These are phyloP conservation scores for Scaptomyza cyrtandrae DNA, from an alignment of 2,888 invertebrate species.

Conservation along the genomic window DNA sequence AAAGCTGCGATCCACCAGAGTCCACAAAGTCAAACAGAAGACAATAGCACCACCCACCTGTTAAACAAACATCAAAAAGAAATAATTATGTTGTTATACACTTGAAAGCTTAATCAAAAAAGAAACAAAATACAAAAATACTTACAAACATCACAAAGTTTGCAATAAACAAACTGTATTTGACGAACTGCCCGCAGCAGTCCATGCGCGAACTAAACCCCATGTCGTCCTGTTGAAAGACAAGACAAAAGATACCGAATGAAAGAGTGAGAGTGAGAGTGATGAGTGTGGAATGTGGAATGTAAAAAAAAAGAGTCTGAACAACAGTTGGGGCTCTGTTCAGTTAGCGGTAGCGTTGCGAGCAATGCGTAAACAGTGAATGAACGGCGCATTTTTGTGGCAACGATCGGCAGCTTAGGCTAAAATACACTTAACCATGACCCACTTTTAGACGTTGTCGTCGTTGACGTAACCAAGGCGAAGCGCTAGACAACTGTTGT, in stretches of 20 bases:
- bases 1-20: slow-evolving; percentile 92
- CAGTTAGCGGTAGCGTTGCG: slow-evolving; percentile 31
- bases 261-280: slow-evolving; percentile 1
- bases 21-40: slow-evolving; percentile 93
- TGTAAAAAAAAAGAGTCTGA: slow-evolving; percentile 11
- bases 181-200: slow-evolving; percentile 94
- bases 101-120: background rate
- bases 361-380: slow-evolving; percentile 50
- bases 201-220: slow-evolving; percentile 93
- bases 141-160: slow-evolving; percentile 95
- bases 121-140: no score
- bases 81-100: background rate
- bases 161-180: slow-evolving; percentile 92
- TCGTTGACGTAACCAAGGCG: slow-evolving; percentile 41
- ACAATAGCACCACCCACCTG: slow-evolving; percentile 92
- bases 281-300: no score
- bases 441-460: slow-evolving; percentile 56
- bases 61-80: background rate
- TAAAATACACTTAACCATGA: slow-evolving; percentile 76
- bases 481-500: slow-evolving; percentile 35
- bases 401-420: slow-evolving; percentile 48
- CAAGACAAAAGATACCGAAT: slow-evolving; percentile 2
- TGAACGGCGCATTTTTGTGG: slow-evolving; percentile 57
- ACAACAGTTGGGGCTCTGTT: slow-evolving; percentile 25
- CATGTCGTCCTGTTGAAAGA: slow-evolving; percentile 85